Evolutionary conservation across 2,888 invertebrate species (phyloP).

Genomic region (Tiliacea citrago): DNA sequence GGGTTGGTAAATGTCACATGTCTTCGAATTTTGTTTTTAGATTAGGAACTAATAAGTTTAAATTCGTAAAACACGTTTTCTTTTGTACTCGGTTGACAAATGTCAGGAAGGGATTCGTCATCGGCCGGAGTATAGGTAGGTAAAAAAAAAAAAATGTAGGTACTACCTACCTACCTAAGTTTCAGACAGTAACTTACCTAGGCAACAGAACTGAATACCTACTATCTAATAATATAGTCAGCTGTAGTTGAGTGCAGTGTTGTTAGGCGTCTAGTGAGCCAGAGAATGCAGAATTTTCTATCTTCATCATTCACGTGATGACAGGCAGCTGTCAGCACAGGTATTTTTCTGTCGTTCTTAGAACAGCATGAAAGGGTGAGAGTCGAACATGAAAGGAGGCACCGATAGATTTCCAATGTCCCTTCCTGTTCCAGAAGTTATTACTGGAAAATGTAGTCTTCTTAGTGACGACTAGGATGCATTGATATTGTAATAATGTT

Average conservation of each 20-base stretch:
- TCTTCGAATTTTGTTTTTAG: no score
- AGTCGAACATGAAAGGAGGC: neutral
- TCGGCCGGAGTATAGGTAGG: no score
- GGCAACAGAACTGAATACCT: neutral
- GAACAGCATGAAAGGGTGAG: neutral
- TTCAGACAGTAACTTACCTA: neutral
- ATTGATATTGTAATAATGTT: neutral
- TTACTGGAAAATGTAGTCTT: neutral
- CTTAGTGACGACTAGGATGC: neutral
- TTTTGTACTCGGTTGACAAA: no score
- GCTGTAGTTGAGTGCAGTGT: constrained; percentile 13
- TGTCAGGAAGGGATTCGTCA: no score
- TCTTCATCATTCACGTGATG: constrained; percentile 18
- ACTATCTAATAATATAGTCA: neutral
- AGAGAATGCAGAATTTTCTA: constrained; percentile 29
- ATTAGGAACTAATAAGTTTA: no score
- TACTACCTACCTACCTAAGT: neutral
- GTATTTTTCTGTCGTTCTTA: constrained; percentile 19
- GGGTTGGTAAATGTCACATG: no score
- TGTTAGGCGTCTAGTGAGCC: constrained; percentile 35
- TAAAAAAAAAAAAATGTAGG: no score
- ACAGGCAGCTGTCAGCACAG: constrained; percentile 20
- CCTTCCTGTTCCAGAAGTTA: neutral
- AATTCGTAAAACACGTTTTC: no score
- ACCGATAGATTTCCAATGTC: neutral